Evolutionary conservation across 2,888 invertebrate genomes (phyloP).

Genomic region (Tryphoninae sp.): DNA sequence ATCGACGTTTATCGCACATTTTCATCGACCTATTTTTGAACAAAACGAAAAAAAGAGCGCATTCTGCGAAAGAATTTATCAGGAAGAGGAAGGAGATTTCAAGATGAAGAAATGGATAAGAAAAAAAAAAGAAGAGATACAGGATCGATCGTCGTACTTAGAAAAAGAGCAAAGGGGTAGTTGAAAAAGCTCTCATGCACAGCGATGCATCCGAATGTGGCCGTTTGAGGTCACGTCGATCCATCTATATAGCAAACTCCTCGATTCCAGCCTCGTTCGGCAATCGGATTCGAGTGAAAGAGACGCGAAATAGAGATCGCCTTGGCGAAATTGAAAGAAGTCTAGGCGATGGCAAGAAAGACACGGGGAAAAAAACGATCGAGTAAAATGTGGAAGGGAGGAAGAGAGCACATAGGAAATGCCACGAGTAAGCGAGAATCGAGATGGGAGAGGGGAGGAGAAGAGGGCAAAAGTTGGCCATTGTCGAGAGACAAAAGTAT

Average conservation of each 20-base stretch:
- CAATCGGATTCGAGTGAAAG: slow-evolving; percentile 52
- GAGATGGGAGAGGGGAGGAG: slow-evolving; percentile 1
- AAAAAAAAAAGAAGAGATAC: slow-evolving; percentile 3
- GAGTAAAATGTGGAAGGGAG: slow-evolving; percentile 26
- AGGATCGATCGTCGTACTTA: slow-evolving; percentile 7
- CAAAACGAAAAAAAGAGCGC: background rate
- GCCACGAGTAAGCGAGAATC: slow-evolving; percentile 33
- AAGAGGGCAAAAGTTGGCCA: slow-evolving; percentile 68
- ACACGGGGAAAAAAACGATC: background rate
- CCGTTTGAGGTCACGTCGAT: slow-evolving; percentile 44
- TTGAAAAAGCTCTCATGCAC: slow-evolving; percentile 43
- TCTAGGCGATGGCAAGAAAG: slow-evolving; percentile 13
- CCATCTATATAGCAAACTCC: slow-evolving; percentile 2
- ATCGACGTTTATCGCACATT: background rate
- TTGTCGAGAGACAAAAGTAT: slow-evolving; percentile 70
- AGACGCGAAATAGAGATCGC: slow-evolving; percentile 15
- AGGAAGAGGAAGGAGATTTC: slow-evolving; percentile 3
- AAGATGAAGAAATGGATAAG: background rate
- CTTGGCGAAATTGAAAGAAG: slow-evolving; percentile 26
- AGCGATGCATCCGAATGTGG: slow-evolving; percentile 40
- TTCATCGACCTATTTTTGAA: background rate
- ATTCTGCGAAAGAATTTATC: background rate
- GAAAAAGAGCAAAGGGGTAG: slow-evolving; percentile 8
- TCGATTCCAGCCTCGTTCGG: slow-evolving; percentile 47
- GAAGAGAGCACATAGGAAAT: slow-evolving; percentile 9